Evolutionary conservation across 2,888 invertebrate genomes (phyloP).

Genomic region (Trissolcus japonicus): DNA sequence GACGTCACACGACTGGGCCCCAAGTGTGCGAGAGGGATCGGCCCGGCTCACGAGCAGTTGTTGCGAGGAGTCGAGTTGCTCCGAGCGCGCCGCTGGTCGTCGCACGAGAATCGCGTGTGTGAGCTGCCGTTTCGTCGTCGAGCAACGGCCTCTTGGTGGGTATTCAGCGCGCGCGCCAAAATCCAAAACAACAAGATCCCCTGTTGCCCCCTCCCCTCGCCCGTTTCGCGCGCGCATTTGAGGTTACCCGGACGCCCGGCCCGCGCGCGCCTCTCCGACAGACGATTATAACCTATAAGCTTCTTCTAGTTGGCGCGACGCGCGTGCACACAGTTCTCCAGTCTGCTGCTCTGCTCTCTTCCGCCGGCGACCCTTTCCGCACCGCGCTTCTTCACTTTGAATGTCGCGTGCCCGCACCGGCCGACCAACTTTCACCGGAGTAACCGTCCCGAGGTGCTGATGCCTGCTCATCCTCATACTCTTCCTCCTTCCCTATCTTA

Average conservation of each 20-base stretch:
- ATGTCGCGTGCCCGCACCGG: too few species aligned
- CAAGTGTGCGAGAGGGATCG: slow-evolving; percentile 22
- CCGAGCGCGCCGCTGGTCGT: slow-evolving; percentile 3
- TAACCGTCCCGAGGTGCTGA: too few species aligned
- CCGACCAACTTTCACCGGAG: too few species aligned
- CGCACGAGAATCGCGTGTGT: slow-evolving; percentile 2
- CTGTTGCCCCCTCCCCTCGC: not conserved
- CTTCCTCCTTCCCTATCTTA: not conserved
- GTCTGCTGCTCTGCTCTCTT: too few species aligned
- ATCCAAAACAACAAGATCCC: not conserved
- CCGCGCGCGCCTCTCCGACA: slow-evolving; percentile 1
- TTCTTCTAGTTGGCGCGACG: not conserved
- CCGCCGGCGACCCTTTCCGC: too few species aligned
- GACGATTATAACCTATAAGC: not conserved
- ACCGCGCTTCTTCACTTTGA: too few species aligned
- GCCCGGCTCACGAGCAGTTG: slow-evolving; percentile 28
- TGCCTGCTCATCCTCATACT: not conserved
- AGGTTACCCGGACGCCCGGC: slow-evolving; percentile 24
- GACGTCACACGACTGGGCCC: slow-evolving; percentile 57
- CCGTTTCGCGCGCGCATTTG: slow-evolving; percentile 25
- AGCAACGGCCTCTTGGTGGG: slow-evolving; percentile 69
- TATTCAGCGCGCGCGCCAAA: slow-evolving; percentile 58
- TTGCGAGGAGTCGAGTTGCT: slow-evolving; percentile 30
- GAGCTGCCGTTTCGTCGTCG: slow-evolving; percentile 62
- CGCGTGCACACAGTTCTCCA: not conserved